These are phyloP conservation scores for Neolamprologus falcicula DNA, from an alignment of 2,113 vertebrate genomes.

Conservation along the genomic window DNA sequence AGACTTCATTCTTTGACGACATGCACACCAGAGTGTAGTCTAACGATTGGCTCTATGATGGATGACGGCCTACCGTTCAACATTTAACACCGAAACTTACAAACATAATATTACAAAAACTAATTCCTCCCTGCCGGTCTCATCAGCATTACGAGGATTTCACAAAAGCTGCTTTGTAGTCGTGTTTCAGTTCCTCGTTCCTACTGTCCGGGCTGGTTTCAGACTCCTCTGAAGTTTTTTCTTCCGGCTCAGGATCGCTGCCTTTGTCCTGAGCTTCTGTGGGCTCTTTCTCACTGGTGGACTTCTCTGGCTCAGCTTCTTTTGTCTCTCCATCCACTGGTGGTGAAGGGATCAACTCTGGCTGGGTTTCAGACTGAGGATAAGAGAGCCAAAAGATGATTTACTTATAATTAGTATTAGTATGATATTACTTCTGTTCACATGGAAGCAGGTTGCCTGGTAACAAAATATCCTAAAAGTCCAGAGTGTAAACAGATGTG, in stretches of 20 bases:
- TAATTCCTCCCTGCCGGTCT: background rate
- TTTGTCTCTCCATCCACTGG: slow-evolving; percentile 11
- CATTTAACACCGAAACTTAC: slow-evolving; percentile 16
- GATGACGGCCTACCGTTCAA: background rate
- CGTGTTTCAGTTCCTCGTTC: slow-evolving; percentile 74
- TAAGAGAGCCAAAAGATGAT: background rate
- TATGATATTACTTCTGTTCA: background rate
- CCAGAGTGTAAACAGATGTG: background rate
- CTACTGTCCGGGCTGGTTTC: slow-evolving; percentile 57
- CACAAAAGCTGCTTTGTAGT: slow-evolving; percentile 72
- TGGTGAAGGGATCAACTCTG: slow-evolving; percentile 8
- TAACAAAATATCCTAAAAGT: background rate
- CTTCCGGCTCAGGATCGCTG: slow-evolving; percentile 17
- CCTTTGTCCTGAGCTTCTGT: slow-evolving; percentile 36
- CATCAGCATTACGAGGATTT: slow-evolving; percentile 51
- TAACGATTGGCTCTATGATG: background rate
- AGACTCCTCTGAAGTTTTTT: slow-evolving; percentile 55
- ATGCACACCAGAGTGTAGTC: background rate
- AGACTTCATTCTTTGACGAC: background rate
- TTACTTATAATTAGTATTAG: background rate
- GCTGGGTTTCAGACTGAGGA: slow-evolving; percentile 36
- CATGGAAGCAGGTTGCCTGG: background rate
- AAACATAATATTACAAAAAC: slow-evolving; percentile 14
- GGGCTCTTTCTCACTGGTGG: slow-evolving; percentile 64
- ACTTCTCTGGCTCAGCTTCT: slow-evolving; percentile 6